Evolutionary conservation across 1,140 invertebrate species (phyloP).

Genomic region (Cryptotermes secundus): DNA sequence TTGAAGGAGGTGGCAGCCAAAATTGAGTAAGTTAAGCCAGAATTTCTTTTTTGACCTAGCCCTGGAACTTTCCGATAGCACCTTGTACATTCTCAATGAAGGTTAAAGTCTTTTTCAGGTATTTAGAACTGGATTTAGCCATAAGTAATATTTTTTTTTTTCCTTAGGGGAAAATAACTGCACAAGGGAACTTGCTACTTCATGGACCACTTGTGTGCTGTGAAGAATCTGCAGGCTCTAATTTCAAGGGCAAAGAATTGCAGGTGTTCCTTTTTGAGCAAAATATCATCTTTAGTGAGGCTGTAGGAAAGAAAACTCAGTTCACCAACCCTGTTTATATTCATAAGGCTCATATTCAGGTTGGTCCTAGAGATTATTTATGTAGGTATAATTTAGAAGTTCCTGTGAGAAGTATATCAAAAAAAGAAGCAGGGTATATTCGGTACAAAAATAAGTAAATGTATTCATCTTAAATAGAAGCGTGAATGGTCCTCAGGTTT

Average conservation of each 20-base stretch:
- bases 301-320: slow-evolving; percentile 90
- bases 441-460: too few relatives aligned
- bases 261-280: slow-evolving; percentile 99
- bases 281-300: slow-evolving; percentile 95
- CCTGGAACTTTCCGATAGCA: too few relatives aligned
- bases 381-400: too few relatives aligned
- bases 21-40: too few relatives aligned
- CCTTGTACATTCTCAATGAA: too few relatives aligned
- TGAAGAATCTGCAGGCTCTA: slow-evolving; percentile 59
- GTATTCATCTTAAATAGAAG: too few relatives aligned
- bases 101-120: neutral
- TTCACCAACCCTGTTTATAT: slow-evolving; percentile 94
- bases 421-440: too few relatives aligned
- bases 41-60: too few relatives aligned
- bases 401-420: too few relatives aligned
- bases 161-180: slow-evolving; percentile 90
- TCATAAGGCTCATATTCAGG: slow-evolving; percentile 96
- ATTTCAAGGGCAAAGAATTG: slow-evolving; percentile 69
- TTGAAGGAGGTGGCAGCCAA: too few relatives aligned
- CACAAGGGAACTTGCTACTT: slow-evolving; percentile 92
- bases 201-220: slow-evolving; percentile 85
- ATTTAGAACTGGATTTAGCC: neutral
- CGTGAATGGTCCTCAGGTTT: too few relatives aligned
- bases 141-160: neutral
- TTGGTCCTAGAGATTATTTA: slow-evolving; percentile 48